Percentiles rank a stretch among this genome's conserved stretches.
Evolutionary conservation across 2,113 vertebrate genomes (phyloP).

Genomic region (Zapornia atra): DNA sequence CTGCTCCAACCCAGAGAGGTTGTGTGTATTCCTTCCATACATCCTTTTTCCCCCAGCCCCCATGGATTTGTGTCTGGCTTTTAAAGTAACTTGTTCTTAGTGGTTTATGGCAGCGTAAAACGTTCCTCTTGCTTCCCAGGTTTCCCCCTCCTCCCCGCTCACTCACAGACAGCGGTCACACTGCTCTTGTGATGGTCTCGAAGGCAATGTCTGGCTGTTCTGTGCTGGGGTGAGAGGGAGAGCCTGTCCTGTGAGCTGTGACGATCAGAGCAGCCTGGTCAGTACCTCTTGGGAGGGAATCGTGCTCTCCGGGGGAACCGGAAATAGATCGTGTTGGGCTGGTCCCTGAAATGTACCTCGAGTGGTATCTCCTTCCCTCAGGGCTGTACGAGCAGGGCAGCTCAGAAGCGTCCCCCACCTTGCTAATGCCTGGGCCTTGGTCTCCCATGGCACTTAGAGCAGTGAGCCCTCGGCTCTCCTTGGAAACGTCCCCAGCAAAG

Average conservation of each 20-base stretch:
- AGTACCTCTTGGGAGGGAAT: not conserved
- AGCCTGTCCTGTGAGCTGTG: not conserved
- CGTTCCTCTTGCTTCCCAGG: not conserved
- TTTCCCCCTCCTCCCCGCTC: not conserved
- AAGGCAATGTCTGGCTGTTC: not conserved
- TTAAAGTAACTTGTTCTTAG: not conserved
- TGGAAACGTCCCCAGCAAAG: not conserved
- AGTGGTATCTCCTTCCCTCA: not conserved
- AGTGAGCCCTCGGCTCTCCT: not conserved
- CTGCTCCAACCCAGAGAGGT: not conserved
- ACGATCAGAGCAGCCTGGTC: not conserved
- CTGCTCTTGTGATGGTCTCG: not conserved
- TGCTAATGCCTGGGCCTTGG: not conserved
- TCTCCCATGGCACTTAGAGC: not conserved
- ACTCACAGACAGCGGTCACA: not conserved
- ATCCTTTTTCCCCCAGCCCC: not conserved
- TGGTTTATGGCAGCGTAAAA: not conserved
- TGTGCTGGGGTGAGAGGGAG: not conserved
- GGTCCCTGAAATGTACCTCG: not conserved
- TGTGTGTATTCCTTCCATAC: accelerated
- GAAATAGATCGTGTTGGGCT: not conserved
- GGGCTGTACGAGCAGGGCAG: not conserved
- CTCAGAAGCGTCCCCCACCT: not conserved
- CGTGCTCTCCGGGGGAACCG: not conserved
- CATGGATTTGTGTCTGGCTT: not conserved